Evolutionary conservation across 1,140 invertebrate genomes (phyloP), one percentile per base, ranked within the genome.

Genomic region (Ostrea denselamellosa): DNA sequence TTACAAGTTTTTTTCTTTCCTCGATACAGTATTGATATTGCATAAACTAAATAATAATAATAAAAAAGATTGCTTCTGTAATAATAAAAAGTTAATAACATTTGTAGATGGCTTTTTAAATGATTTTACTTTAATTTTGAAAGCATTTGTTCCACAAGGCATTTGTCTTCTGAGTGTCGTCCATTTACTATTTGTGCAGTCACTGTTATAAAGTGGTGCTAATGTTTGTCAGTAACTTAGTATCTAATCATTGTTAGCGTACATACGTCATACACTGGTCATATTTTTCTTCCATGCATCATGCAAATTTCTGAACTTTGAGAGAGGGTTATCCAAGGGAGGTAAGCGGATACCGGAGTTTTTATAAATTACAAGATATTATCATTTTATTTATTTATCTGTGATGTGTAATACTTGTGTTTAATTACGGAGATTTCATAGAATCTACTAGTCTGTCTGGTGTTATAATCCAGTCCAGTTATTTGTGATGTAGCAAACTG

Each of bases 301-400:
- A 77, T 77, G 28, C 68, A 28, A 28, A 3, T 62, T 28, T 77
- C 12, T 77, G 25, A 77, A 77, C 68, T 77, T 77, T 25, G 25
- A 77, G 9, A 34, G 68, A 25, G 68, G 17, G 68, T 9, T 12
- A 12, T 14, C 68, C 28, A 77, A 77, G 68, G 68, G 68, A 77
- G 68, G 68, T 77, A 77, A 77, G 68, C 68, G 68, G 68, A 77
- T 28, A 77, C 68, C 28, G 10, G 68, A 77, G 22, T 77, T 34
- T 22, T 77, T 2, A 28, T 28, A 77, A 12, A 34, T 34, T 71
- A 28, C 14, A 25, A 77, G 68, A 77, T 77, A 77, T 77, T 77
- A 77, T 77, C 28, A 28, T 28, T 77, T 77, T 62, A 62, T 62
- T 62, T 71, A 71, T 71, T 68, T 68, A 68, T 68, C 14, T 77